These are phyloP conservation scores for Sinocyclocheilus grahami DNA, from an alignment of 2,113 vertebrate genomes.

Conservation along the genomic window DNA sequence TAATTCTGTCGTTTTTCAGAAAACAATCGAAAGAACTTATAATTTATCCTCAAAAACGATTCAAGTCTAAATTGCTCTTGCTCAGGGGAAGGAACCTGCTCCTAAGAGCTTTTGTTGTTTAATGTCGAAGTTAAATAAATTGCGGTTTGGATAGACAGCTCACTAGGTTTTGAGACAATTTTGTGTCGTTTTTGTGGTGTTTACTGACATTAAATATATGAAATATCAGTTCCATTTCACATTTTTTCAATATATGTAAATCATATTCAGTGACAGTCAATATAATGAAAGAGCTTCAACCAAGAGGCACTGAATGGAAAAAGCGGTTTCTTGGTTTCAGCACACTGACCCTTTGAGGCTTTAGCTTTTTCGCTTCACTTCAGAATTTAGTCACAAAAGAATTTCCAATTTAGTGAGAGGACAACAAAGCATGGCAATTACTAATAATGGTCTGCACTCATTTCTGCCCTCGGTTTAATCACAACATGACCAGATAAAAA, in stretches of 20 bases:
- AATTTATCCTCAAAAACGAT: neutral
- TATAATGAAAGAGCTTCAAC: neutral
- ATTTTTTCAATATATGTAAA: neutral
- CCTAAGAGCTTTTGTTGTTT: neutral
- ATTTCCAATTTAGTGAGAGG: slow-evolving; percentile 24
- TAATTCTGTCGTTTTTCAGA: neutral
- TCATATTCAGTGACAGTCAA: neutral
- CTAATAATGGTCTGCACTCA: slow-evolving; percentile 38
- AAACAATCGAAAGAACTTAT: neutral
- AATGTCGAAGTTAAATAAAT: neutral
- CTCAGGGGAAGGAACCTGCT: too few species aligned
- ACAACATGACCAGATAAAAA: neutral
- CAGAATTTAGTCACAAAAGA: slow-evolving; percentile 26
- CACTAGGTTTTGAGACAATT: neutral
- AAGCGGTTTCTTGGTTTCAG: neutral
- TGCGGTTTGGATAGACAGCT: neutral
- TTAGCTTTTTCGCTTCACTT: neutral
- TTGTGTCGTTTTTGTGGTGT: neutral
- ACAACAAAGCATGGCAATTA: neutral
- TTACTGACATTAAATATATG: neutral
- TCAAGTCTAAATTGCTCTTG: neutral
- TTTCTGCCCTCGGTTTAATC: slow-evolving; percentile 7
- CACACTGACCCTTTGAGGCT: neutral
- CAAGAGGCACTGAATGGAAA: neutral
- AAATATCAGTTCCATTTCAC: neutral